Base-by-base conservation (phyloP, 2,797 vertebrate species). In the Parauchenoglanis punctatus region DNA sequence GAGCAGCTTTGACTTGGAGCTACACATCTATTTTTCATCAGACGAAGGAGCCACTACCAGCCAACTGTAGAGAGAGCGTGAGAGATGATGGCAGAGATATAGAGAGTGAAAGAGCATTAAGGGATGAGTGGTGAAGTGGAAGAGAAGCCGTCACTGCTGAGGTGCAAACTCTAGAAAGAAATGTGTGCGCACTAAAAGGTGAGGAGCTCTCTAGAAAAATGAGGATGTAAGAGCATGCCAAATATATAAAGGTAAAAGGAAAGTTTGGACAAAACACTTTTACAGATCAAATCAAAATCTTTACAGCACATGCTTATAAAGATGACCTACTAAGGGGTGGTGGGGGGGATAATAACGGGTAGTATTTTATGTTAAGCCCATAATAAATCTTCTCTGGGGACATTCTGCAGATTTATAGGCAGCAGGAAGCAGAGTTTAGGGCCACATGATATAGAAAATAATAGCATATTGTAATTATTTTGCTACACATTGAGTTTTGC, bases 21-120 rank as follows among this genome's bases (percentile, higher is more conserved):
- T 87, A 87, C 35, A 52, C 89, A 87, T 90, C 72, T 87, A 91
- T 89, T 86, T 91, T 91, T 91, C 28, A 87, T 90, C 84, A 90
- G 84, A 86, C 11, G 56, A 35, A 84, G 81, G 44, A 28, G 25
- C 23, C 2, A 81, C 76, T 76, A 67, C 81, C 40, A 61, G 63
- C 56, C 17, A 5, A 17, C 88, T 86, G 28, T 88, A 83, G 49
- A 73, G 77, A 75, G 59, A 73, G 40, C 35, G 4, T 20, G 31
- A 56, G 25, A 18, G 58, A 68, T 46, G 72, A 72, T 67, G 84
- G 59, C 31, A 78, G 59, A 31, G 77, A 85, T 35, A 56, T 46
- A 85, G 40, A 85, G 76, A 72, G 82, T 70, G 63, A 78, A 88
- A 81, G 46, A 82, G 46, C 78, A 44, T 83, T 73, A 56, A 80